Evolutionary conservation across 1,140 invertebrate species (phyloP).

Genomic region (Rhopalosiphum padi): DNA sequence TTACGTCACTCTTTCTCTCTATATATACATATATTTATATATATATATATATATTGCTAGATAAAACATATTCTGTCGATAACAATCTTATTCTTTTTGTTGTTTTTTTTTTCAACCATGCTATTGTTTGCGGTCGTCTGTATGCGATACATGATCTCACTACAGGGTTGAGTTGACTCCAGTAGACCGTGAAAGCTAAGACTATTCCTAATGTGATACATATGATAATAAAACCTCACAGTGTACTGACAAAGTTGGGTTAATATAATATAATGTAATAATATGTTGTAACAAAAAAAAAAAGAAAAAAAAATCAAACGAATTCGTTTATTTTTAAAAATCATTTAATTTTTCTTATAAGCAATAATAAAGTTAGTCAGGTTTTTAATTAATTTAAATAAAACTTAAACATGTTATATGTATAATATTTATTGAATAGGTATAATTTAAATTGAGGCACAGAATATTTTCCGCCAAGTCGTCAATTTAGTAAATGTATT

Average conservation of each 20-base stretch:
- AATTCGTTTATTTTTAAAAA: background rate
- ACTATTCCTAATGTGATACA: slow-evolving; percentile 18
- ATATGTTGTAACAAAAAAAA: background rate
- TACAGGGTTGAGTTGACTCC: background rate
- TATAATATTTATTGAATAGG: background rate
- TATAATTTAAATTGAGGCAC: background rate
- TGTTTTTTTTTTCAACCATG: background rate
- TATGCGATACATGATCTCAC: background rate
- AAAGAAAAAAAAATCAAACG: background rate
- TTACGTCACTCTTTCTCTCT: background rate
- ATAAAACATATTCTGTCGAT: background rate
- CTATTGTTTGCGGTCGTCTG: background rate
- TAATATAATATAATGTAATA: background rate
- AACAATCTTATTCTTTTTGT: background rate
- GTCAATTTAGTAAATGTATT: background rate
- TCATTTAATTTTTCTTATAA: background rate
- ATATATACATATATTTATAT: background rate
- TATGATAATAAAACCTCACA: background rate
- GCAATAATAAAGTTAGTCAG: background rate
- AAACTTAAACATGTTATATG: background rate
- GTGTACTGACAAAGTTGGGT: background rate
- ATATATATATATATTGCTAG: background rate
- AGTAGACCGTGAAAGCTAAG: slow-evolving; percentile 21
- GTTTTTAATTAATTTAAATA: background rate
- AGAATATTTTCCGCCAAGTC: background rate